These are phyloP conservation scores for Ladona fulva DNA, from an alignment of 1,140 invertebrate species.

Conservation along the genomic window DNA sequence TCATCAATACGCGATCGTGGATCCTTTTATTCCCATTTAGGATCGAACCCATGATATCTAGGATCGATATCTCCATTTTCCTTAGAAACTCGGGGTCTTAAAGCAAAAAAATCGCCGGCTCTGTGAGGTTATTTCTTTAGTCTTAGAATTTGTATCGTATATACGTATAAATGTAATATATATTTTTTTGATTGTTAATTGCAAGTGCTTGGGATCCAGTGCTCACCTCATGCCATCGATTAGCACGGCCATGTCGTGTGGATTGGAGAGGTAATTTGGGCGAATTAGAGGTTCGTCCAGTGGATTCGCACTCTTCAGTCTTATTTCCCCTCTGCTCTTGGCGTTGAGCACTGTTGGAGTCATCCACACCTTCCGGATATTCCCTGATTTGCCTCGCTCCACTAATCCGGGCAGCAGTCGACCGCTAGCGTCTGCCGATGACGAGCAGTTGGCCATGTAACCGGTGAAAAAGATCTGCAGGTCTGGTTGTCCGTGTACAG, in stretches of 20 bases:
- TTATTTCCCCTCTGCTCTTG: constrained; percentile 58
- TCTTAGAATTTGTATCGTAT: no score
- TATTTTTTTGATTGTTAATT: no score
- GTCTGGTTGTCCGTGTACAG: constrained; percentile 44
- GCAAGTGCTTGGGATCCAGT: no score
- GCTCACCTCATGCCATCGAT: constrained; percentile 33
- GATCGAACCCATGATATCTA: no score
- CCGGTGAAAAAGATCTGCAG: constrained; percentile 13
- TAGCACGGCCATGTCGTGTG: constrained; percentile 48
- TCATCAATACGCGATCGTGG: no score
- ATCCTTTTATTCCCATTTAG: no score
- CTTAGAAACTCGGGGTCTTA: no score
- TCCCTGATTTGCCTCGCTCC: background rate
- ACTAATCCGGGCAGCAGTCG: background rate
- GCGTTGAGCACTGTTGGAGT: constrained; percentile 64
- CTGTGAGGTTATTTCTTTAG: no score
- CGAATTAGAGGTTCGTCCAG: constrained; percentile 56
- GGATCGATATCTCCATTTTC: no score
- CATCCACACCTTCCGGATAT: constrained; percentile 40
- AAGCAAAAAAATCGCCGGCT: no score
- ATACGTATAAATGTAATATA: no score
- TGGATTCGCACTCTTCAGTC: constrained; percentile 51
- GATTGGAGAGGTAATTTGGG: constrained; percentile 61
- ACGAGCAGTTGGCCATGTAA: constrained; percentile 3
- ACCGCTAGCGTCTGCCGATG: background rate